Evolutionary conservation across 2,888 invertebrate genomes (phyloP), one percentile per base, ranked within the genome.

Genomic region (Galerucella pusilla): DNA sequence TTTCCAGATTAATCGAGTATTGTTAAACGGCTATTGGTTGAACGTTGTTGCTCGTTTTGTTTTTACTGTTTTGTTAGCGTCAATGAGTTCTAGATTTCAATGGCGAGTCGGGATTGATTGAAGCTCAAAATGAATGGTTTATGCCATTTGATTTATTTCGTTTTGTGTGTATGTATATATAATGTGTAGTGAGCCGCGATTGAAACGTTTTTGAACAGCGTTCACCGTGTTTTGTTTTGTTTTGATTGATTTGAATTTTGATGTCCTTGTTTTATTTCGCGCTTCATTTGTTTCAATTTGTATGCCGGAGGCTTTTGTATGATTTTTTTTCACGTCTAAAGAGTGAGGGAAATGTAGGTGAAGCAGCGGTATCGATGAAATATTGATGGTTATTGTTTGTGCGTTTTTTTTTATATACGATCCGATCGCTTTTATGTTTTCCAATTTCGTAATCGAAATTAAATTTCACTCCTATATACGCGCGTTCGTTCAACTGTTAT

Each of bases 1-100:
- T 79, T 49, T 77, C 80, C 77, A 79, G 81, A 84, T 83, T 84
- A 84, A 83, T 84, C 83, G 82, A 72, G 79, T 78, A 81, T 82
- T 83, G 83, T 83, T 80, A 80, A 42, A 81, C 81, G 82, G 81
- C 81, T 81, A 83, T 83, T 82, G 81, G 81, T 73, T 75, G 78
- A 73, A 77, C 80, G 79, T 74, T 73, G 79, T 70, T 74, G 77
- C 79, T 80, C 80, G 80, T 81, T 20, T 81, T 81, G 81, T 80
- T 80, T 80, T 80, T 80, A 76, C 79, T 76, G 77, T 80, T 80
- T 81, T 81, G 80, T 79, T 80, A 74, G 75, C 81, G 80, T 80
- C 81, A 78, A 81, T 81, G 81, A 80, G 78, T 75, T 80, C 76
- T 76, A 73, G 79, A 77, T 80, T 77, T 80, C 76, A 80, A 80